Evolutionary conservation across 2,113 vertebrate species (phyloP).

Genomic region (Circaetus cinerascens): DNA sequence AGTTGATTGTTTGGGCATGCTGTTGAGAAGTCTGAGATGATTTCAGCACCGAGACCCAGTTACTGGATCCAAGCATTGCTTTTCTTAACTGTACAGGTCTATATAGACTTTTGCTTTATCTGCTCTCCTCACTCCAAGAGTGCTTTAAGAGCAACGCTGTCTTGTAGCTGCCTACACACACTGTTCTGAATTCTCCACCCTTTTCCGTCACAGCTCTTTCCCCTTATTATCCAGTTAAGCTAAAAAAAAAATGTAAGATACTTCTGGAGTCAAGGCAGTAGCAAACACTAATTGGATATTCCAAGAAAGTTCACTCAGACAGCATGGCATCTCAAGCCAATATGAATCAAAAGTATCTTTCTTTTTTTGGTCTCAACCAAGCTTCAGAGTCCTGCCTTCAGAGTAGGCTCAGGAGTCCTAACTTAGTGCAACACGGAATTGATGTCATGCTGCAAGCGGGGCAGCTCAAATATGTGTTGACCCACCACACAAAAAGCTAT

Average conservation of each 20-base stretch:
- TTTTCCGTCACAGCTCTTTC: neutral
- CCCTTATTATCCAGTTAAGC: neutral
- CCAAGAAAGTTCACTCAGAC: neutral
- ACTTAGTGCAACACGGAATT: neutral
- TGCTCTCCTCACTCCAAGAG: neutral
- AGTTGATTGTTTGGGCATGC: neutral
- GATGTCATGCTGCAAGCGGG: neutral
- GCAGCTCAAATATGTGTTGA: neutral
- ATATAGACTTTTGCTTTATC: neutral
- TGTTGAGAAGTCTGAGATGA: neutral
- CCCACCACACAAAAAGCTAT: constrained; percentile 25
- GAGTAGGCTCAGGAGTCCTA: neutral
- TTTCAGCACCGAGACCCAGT: neutral
- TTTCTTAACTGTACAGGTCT: no score
- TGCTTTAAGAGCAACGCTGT: accelerated
- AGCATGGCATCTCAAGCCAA: accelerated
- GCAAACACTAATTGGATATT: accelerated
- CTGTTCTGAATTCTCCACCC: neutral
- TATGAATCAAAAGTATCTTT: neutral
- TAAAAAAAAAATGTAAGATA: neutral
- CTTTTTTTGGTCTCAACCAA: neutral
- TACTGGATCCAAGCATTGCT: neutral
- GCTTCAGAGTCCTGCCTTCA: neutral
- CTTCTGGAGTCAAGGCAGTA: neutral
- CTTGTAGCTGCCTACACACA: neutral